A percentile compares a stretch with the other conserved stretches of the same genome.
Conservation (phyloP, 2,113 vertebrate species). For the Corythaixoides concolor region DNA sequence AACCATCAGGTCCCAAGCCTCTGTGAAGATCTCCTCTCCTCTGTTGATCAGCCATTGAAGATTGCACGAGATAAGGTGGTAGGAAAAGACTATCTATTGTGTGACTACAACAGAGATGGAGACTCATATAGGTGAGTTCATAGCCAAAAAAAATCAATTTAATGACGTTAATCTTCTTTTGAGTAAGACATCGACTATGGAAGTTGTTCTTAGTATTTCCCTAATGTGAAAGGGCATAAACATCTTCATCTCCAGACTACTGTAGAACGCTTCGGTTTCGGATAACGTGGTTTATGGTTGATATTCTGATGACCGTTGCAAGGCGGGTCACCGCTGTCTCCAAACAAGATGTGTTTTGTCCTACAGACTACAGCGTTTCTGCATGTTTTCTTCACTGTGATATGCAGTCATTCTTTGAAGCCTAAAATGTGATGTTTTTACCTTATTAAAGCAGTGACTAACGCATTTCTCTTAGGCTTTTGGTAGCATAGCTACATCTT, state of each 20-base stretch:
- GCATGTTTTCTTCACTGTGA: not conserved
- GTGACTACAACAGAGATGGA: conserved; percentile 98
- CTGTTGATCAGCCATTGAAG: conserved; percentile 98
- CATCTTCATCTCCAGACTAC: not conserved
- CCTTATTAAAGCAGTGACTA: not conserved
- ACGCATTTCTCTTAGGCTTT: not conserved
- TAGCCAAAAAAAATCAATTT: not conserved
- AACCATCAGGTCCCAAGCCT: conserved; percentile 87
- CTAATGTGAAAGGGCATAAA: not conserved
- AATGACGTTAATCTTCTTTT: not conserved
- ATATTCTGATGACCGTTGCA: not conserved
- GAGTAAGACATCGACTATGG: rapidly evolving
- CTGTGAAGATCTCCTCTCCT: conserved; percentile 98
- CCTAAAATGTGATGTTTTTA: not conserved
- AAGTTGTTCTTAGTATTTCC: not conserved
- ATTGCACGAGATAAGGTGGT: conserved; percentile 96
- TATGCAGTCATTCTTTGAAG: not conserved
- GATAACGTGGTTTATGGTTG: not conserved
- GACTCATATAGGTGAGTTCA: conserved; percentile 92
- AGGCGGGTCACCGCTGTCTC: not conserved
- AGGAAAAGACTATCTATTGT: conserved; percentile 97
- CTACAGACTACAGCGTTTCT: not conserved
- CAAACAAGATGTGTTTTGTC: not conserved
- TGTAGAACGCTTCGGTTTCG: not conserved
- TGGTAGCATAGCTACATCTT: not conserved